Base-by-base conservation (phyloP, 2,797 vertebrate genomes). In the Fringilla coelebs region DNA sequence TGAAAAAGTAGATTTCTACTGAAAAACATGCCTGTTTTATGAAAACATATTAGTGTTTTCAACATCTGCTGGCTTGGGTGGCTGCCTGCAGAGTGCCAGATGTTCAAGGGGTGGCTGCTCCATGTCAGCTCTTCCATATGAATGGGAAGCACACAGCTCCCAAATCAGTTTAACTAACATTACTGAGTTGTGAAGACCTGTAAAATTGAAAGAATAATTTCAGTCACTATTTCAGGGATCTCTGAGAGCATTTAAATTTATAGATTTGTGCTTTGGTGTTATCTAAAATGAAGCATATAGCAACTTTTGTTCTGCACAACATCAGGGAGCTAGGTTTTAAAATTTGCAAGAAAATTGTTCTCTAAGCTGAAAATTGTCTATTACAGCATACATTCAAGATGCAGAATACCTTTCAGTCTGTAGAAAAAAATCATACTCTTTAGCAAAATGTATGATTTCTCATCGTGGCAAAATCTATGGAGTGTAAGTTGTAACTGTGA, bases 121-220 rank as follows among this genome's bases (percentile, higher is more conserved):
- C 41, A 25, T 66, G 57, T 77, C 61, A 95, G 63, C 65, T 24
- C 34, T 77, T 62, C 52, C 26, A 49, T 63, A 63, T 17, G 24
- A 96, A 94, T 28, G 11, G 65, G 70, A 90, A 93, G n/a, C 83
- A 93, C 62, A 71, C 29, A 78, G 54, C 41, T 88, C 46, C 76
- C 89, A 90, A 43, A 90, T 82, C 61, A 80, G 57, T 93, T 92
- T 92, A 84, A 80, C 38, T 10, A 6, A 70, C 11, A 18, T 77
- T 67, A 80, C 51, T 71, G 34, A 52, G 49, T 74, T 81, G 45
- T 57, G 61, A 88, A 88, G 68, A 80, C 32, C 29, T 15, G 2
- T 62, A 91, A 89, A 89, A 91, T 1, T 61, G 65, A 92, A 94
- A 87, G 20, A 93, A 76, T 63, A 38, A 74, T 74, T 94, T 93